Base-by-base conservation (phyloP, 2,113 vertebrate genomes). In the Struthidea cinerea region DNA sequence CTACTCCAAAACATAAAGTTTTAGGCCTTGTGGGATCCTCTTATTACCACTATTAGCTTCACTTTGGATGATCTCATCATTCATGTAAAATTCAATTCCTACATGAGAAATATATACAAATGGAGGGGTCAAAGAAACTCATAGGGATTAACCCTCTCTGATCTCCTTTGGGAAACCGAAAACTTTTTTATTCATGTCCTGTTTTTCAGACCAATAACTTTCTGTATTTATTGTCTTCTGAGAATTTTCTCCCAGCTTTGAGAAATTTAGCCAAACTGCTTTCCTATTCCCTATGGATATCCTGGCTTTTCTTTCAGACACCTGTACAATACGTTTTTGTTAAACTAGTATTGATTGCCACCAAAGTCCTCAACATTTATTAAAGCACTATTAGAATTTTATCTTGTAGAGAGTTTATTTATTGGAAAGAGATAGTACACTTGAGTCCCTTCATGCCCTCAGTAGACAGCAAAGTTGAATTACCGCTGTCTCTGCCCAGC, bases 161-260 rank as follows among this genome's bases (percentile, higher is more conserved):
- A 35, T 80, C 9, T 89, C 86, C 94, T 86, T 69, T 61, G 84
- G 86, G 88, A 95, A 96, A 88, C 12, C 42, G 70, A 85, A 89
- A 87, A 42, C 3, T 27, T 9, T 61, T 75, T 79, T 50, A 80
- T 87, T 89, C 59, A 89, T 84, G 69, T 71, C 23, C 28, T 79
- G 39, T 57, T 97, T 95, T 95, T 94, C 90, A 94, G 68, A 85
- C 50, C 68, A 84, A 79, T 95, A 70, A 41, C 6, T 91, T 96
- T 88, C 67, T 87, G 26, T 33, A 50, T 88, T 91, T 95, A 95
- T 82, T 94, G 78, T 42, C 79, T 81, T 76, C 81, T 41, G 90
- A 86, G 86, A 92, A 82, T 91, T 93, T 84, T 86, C 50, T 91
- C 80, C 37, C 78, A 87, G 30, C 39, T 93, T 73, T 90, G 33